Conservation (phyloP, 1,140 invertebrate species). For the Atopsyche davidsoni region DNA sequence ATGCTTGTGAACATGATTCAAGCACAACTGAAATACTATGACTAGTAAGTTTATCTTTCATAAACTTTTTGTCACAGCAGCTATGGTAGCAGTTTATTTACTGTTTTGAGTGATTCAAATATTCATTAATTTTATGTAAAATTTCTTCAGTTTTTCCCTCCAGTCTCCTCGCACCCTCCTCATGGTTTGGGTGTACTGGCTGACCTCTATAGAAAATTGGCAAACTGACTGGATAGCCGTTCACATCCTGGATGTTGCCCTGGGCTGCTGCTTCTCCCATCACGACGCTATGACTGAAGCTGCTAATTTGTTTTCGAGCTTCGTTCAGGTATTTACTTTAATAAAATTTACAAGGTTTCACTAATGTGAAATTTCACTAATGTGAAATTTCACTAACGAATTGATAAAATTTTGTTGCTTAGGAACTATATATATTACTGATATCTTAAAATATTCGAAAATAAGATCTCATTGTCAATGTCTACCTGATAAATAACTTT, state of each 20-base stretch:
- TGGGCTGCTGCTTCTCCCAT: slow-evolving; percentile 20
- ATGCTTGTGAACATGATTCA: slow-evolving; percentile 23
- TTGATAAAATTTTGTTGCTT: too few relatives aligned
- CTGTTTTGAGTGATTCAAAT: background rate
- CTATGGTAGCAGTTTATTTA: too few relatives aligned
- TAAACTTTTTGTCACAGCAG: too few relatives aligned
- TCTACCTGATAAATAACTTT: too few relatives aligned
- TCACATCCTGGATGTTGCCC: slow-evolving; percentile 21
- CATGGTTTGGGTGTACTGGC: slow-evolving; percentile 27
- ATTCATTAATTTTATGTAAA: background rate
- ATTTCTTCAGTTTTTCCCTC: slow-evolving; percentile 17
- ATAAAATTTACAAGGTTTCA: background rate
- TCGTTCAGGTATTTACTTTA: slow-evolving; percentile 19
- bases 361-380: background rate
- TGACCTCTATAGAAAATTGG: slow-evolving; percentile 27
- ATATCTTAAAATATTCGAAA: too few relatives aligned
- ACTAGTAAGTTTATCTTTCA: slow-evolving; percentile 14
- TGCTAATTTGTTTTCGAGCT: slow-evolving; percentile 12
- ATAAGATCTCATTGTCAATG: too few relatives aligned
- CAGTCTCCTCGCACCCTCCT: slow-evolving; percentile 7
- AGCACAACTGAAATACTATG: slow-evolving; percentile 21
- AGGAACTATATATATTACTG: too few relatives aligned
- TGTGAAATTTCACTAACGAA: background rate
- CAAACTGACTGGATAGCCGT: slow-evolving; percentile 23
- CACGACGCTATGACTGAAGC: slow-evolving; percentile 22